These are phyloP conservation scores for Amblyornis subalaris DNA, from an alignment of 2,113 vertebrate species.

Conservation along the genomic window DNA sequence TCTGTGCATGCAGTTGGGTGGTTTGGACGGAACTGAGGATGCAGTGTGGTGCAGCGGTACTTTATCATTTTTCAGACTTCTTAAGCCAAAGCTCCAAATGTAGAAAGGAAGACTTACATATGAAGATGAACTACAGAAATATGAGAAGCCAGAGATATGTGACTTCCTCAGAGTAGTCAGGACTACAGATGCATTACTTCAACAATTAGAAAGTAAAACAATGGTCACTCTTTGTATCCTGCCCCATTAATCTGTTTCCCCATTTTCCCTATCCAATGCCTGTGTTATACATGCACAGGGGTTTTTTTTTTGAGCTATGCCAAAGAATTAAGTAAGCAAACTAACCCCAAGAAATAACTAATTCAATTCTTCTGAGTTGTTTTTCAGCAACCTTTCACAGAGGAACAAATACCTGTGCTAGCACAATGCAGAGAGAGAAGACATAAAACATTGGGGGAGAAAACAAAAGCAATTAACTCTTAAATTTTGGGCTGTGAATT, in stretches of 20 bases:
- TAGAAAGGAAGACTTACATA: background rate
- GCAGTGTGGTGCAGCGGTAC: background rate
- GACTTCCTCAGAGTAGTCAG: background rate
- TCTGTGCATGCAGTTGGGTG: background rate
- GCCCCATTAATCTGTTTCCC: background rate
- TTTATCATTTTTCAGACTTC: background rate
- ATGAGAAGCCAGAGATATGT: background rate
- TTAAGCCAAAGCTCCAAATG: background rate
- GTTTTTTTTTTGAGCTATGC: background rate
- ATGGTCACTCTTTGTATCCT: background rate
- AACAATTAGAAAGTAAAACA: background rate
- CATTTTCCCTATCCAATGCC: background rate
- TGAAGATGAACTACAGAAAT: background rate
- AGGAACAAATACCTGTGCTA: background rate
- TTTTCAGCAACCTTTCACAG: background rate
- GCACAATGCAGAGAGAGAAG: background rate
- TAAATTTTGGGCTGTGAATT: background rate
- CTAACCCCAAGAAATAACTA: background rate
- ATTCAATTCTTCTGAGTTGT: background rate
- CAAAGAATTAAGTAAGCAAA: background rate
- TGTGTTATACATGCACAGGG: background rate
- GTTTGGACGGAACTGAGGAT: background rate
- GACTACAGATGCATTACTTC: background rate
- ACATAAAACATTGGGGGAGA: background rate
- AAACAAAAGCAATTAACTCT: background rate